Evolutionary conservation across 2,797 vertebrate species (phyloP).

Genomic region (Epinephelus coioides): DNA sequence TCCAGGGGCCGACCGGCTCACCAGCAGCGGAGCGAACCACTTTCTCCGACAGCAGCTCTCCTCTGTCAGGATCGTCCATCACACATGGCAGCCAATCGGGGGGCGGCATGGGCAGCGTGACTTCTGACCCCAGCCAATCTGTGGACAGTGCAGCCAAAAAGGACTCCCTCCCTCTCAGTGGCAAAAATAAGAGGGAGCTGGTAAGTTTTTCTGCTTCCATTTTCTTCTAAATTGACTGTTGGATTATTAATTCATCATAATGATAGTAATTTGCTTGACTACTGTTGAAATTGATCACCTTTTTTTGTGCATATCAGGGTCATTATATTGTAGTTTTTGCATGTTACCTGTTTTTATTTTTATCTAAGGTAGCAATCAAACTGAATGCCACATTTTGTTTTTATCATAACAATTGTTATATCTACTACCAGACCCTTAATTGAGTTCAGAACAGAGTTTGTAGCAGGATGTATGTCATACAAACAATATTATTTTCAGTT

Average conservation of each 20-base stretch:
- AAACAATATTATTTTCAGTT: not conserved
- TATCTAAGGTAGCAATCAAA: not conserved
- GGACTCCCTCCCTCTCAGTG: slow-evolving; percentile 30
- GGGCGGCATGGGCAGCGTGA: slow-evolving; percentile 23
- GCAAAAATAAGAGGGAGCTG: slow-evolving; percentile 70
- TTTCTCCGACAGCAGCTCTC: slow-evolving; percentile 37
- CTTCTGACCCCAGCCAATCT: slow-evolving; percentile 54
- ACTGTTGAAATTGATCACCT: not conserved
- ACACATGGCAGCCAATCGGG: slow-evolving; percentile 50
- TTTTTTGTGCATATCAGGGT: not conserved
- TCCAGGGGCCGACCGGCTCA: slow-evolving; percentile 56
- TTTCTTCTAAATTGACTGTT: not conserved
- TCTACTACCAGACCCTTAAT: not conserved
- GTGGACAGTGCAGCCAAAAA: slow-evolving; percentile 53
- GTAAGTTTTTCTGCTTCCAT: slow-evolving; percentile 47
- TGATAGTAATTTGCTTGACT: not conserved
- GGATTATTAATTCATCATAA: not conserved
- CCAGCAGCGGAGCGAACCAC: slow-evolving; percentile 22
- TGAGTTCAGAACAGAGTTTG: not conserved
- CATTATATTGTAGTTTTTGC: not conserved
- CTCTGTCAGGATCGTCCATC: slow-evolving; percentile 27
- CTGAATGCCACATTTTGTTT: not conserved
- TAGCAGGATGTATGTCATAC: not conserved
- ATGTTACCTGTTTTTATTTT: not conserved
- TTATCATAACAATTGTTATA: not conserved